Conservation (phyloP, 2,113 vertebrate genomes). For the Neopipo cinnamomea region DNA sequence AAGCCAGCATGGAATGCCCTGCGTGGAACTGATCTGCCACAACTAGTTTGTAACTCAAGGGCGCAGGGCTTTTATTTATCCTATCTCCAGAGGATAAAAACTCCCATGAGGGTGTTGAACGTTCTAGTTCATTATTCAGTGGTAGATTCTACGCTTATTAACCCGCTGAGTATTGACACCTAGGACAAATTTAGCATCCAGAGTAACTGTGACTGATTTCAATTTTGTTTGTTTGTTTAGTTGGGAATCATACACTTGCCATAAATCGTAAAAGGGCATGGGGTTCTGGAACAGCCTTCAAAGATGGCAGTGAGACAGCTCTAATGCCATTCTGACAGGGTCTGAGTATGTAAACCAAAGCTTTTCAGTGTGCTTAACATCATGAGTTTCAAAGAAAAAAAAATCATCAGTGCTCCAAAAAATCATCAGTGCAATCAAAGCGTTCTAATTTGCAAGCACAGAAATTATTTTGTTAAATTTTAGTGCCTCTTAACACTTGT, state of each 20-base stretch:
- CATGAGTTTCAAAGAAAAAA: neutral
- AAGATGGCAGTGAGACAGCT: neutral
- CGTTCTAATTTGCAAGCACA: neutral
- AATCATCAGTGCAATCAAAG: neutral
- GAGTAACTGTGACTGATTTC: neutral
- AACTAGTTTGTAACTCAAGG: conserved; percentile 4
- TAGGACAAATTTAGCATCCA: neutral
- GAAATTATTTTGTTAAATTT: neutral
- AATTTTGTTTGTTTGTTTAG: neutral
- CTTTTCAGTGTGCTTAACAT: neutral
- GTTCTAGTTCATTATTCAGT: neutral
- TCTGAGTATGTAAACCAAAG: neutral
- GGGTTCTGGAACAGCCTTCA: neutral
- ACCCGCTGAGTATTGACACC: neutral
- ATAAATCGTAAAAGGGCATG: neutral
- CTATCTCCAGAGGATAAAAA: neutral
- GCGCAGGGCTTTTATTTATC: neutral
- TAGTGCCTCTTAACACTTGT: neutral
- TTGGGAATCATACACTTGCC: neutral
- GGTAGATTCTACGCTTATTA: neutral
- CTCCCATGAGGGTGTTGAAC: neutral
- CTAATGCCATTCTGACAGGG: neutral
- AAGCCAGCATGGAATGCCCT: neutral
- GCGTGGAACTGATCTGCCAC: neutral
- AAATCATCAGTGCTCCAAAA: neutral